These are phyloP conservation scores for Brassicogethes aeneus DNA, from an alignment of 2,888 invertebrate genomes.

Conservation along the genomic window DNA sequence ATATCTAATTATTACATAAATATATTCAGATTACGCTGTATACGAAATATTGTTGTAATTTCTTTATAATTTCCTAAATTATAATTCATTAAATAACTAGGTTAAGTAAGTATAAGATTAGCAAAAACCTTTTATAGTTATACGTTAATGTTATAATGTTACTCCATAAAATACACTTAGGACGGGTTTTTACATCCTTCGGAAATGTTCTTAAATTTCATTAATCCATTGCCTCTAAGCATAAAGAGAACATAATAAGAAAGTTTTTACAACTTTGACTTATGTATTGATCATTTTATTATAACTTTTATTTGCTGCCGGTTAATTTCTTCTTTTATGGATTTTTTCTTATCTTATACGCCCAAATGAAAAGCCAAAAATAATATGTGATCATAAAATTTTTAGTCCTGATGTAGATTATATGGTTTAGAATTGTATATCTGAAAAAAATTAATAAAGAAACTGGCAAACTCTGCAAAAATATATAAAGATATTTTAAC, in stretches of 20 bases:
- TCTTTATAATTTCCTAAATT: no score
- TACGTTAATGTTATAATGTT: background rate
- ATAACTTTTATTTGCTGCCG: background rate
- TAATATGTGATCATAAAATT: no score
- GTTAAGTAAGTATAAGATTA: slow-evolving; percentile 1
- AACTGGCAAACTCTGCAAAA: no score
- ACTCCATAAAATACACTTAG: background rate
- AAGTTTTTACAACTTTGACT: slow-evolving; percentile 1
- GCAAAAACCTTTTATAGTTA: background rate
- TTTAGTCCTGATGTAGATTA: no score
- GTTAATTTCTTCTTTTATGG: background rate
- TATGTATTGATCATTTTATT: background rate
- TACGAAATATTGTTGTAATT: no score
- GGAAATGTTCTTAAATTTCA: background rate
- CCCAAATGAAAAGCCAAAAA: no score
- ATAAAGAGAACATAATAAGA: background rate
- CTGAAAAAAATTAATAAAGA: no score
- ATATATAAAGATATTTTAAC: no score
- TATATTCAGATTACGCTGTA: no score
- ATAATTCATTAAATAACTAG: no score
- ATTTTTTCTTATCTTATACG: background rate
- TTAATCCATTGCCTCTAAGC: background rate
- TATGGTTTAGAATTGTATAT: no score
- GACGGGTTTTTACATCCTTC: background rate
- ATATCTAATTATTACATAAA: no score